phyloP scores from a whole-genome alignment of 30 jellyfish, hydroid and myxozoan species.

The Rhopilema esculentum region DNA sequence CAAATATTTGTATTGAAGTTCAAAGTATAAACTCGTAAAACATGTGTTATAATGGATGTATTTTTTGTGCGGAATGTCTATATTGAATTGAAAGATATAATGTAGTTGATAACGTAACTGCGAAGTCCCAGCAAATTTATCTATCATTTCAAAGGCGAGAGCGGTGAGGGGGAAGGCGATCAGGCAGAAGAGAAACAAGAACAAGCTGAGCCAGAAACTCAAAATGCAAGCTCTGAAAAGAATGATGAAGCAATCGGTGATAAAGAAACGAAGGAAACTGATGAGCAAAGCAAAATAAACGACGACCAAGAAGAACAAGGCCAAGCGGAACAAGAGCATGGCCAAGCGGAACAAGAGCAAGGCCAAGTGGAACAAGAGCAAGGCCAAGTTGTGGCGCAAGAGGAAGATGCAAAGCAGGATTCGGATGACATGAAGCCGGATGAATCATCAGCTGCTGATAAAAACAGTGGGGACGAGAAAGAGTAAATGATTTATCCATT shows the following conservation, averaged over 20 bases:
- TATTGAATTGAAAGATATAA: too few relatives aligned
- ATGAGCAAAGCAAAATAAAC: constrained; percentile 2
- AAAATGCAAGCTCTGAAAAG: not conserved
- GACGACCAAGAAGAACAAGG: constrained; percentile 10
- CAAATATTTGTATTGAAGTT: too few relatives aligned
- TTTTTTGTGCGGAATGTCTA: too few relatives aligned
- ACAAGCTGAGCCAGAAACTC: constrained; percentile 5
- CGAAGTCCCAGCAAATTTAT: not conserved
- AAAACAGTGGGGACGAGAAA: not conserved
- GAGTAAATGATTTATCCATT: not conserved
- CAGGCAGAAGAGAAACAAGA: not conserved
- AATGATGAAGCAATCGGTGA: constrained; percentile 3
- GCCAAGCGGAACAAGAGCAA: not conserved
- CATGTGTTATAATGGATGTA: too few relatives aligned
- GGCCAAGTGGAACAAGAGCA: not conserved
- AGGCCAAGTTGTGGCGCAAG: not conserved
- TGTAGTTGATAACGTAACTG: too few relatives aligned
- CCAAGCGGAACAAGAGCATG: not conserved
- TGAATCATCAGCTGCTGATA: not conserved
- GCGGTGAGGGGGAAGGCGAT: constrained; percentile 6
- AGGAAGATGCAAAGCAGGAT: not conserved
- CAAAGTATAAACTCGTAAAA: too few relatives aligned
- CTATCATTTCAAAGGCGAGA: not conserved
- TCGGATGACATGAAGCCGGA: not conserved
- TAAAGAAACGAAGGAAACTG: constrained; percentile 5